Evolutionary conservation across 2,113 vertebrate genomes (phyloP).

Genomic region (Pheucticus melanocephalus): DNA sequence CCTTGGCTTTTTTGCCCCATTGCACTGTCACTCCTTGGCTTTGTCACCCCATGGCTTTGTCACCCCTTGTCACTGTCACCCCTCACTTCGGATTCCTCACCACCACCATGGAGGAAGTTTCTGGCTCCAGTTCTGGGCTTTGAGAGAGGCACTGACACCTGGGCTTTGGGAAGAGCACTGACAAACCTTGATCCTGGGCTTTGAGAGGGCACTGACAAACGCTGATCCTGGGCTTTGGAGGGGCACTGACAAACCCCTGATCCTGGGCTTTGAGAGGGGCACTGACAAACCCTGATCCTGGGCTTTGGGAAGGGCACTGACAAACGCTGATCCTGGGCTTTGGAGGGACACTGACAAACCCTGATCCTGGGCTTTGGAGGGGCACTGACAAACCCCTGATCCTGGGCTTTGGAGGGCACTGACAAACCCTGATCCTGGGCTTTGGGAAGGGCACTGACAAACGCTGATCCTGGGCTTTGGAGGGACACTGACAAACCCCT

Average conservation of each 20-base stretch:
- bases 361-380: background rate
- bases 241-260: too few relatives aligned
- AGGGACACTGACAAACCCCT: too few relatives aligned
- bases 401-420: too few relatives aligned
- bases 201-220: background rate
- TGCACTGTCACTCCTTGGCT: rapidly evolving
- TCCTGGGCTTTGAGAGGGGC: background rate
- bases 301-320: too few relatives aligned
- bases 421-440: background rate
- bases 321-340: too few relatives aligned
- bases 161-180: too few relatives aligned
- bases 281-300: too few relatives aligned
- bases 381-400: background rate
- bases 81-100: background rate
- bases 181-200: too few relatives aligned
- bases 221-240: background rate
- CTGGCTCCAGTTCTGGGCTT: background rate
- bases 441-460: background rate
- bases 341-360: too few relatives aligned
- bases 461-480: too few relatives aligned
- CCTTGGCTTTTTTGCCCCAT: rapidly evolving
- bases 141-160: background rate
- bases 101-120: background rate
- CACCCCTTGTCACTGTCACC: rapidly evolving
- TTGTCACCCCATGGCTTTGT: background rate